A percentile compares a stretch with the other conserved stretches of the same genome.
Evolutionary conservation across 1,140 invertebrate species (phyloP).

Genomic region (Samia ricini): DNA sequence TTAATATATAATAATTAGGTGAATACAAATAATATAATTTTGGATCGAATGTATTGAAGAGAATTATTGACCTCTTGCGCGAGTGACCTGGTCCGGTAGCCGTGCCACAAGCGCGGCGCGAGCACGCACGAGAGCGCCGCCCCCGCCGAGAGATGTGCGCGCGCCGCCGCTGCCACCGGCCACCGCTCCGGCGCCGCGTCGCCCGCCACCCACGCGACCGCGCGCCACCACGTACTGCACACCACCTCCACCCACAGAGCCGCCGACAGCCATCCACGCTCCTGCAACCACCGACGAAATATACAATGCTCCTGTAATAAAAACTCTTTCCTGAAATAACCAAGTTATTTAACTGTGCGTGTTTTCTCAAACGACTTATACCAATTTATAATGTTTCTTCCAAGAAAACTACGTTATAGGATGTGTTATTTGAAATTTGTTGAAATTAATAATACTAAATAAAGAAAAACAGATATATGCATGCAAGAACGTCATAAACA

Average conservation of each 20-base stretch:
- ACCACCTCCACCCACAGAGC: constrained; percentile 87
- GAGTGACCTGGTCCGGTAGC: constrained; percentile 78
- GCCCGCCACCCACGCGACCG: constrained; percentile 36
- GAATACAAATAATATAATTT: no score
- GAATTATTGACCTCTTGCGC: constrained; percentile 78
- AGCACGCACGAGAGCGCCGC: constrained; percentile 86
- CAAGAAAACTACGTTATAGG: no score
- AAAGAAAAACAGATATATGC: no score
- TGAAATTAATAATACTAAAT: no score
- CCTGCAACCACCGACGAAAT: constrained; percentile 67
- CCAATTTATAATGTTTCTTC: no score
- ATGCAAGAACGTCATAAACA: no score
- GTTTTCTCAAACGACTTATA: no score
- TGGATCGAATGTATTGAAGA: not conserved
- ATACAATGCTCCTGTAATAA: not conserved
- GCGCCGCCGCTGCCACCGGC: constrained; percentile 44
- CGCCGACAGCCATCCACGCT: constrained; percentile 87
- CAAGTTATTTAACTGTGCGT: no score
- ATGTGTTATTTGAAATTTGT: no score
- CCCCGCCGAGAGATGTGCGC: constrained; percentile 85
- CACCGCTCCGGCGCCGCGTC: constrained; percentile 29
- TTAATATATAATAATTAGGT: no score
- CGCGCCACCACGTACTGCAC: constrained; percentile 73
- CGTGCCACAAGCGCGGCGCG: constrained; percentile 89
- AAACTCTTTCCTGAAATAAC: no score